phyloP scores from a whole-genome alignment of 1,140 invertebrate species.

The Drosophila neocordata region DNA sequence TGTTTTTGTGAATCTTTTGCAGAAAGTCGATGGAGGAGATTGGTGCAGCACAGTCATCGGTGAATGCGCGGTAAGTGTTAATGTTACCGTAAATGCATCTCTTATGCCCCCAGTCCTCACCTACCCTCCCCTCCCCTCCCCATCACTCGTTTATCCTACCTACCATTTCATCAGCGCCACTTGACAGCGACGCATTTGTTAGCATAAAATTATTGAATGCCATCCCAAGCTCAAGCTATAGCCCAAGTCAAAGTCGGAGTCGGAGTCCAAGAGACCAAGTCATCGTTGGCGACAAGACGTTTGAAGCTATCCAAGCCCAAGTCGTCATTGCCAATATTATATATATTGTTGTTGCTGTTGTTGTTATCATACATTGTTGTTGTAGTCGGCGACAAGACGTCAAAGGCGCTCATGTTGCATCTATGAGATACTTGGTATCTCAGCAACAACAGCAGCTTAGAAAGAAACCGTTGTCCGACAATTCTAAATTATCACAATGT shows the following conservation, averaged over 20 bases:
- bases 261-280: conserved; percentile 27
- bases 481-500: conserved; percentile 2
- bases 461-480: conserved; percentile 45
- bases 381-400: conserved; percentile 53
- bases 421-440: conserved; percentile 58
- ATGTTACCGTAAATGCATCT: conserved; percentile 79
- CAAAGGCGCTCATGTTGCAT: conserved; percentile 43
- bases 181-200: conserved; percentile 75
- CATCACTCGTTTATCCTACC: background rate
- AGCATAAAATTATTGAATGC: conserved; percentile 82
- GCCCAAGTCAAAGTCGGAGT: conserved; percentile 28
- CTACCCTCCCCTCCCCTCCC: background rate
- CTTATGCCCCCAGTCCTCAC: conserved; percentile 3
- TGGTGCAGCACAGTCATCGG: conserved; percentile 86
- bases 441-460: conserved; percentile 12
- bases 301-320: conserved; percentile 17
- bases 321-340: conserved; percentile 20
- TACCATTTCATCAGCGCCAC: conserved; percentile 57
- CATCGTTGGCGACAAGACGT: conserved; percentile 55
- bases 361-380: conserved; percentile 2
- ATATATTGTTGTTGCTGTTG: conserved; percentile 2
- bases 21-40: conserved; percentile 88
- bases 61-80: conserved; percentile 87
- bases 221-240: too few species aligned
- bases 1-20: conserved; percentile 82